phyloP scores from a whole-genome alignment of 2,888 invertebrate species.

The Lepetodrilus schrolli region DNA sequence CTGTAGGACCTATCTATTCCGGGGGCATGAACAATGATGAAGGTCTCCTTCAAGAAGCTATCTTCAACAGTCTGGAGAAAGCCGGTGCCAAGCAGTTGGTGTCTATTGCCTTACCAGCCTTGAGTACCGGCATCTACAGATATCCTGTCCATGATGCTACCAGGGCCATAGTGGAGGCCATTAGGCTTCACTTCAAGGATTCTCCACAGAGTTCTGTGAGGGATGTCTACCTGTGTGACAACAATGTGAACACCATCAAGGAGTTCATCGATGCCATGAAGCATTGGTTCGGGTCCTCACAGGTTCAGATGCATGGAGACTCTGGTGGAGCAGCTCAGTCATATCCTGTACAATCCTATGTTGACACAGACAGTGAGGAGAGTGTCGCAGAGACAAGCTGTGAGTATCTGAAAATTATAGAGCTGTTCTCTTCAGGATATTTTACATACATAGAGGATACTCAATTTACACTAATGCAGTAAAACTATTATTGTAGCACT shows the following conservation, averaged over 20 bases:
- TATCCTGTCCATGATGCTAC: conserved; percentile 48
- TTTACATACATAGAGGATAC: no score
- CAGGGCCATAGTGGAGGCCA: conserved; percentile 27
- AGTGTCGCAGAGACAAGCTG: no score
- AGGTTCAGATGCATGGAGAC: no score
- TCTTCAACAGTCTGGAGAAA: conserved; percentile 36
- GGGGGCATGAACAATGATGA: conserved; percentile 4
- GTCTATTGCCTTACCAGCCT: conserved; percentile 50
- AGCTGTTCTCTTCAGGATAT: no score
- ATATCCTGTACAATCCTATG: no score
- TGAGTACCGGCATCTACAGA: conserved; percentile 50
- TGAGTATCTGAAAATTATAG: no score
- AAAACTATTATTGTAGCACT: no score
- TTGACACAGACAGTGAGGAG: no score
- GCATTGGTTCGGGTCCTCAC: not conserved
- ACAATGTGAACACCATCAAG: conserved; percentile 11
- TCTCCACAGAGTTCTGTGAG: conserved; percentile 2
- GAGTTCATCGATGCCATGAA: conserved; percentile 3
- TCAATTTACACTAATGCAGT: no score
- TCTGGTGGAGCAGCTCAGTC: no score
- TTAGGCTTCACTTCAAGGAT: not conserved
- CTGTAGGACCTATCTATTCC: conserved; percentile 12
- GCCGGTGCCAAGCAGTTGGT: conserved; percentile 40
- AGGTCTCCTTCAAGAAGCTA: not conserved
- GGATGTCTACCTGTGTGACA: conserved; percentile 12